Evolutionary conservation across 2,888 invertebrate species (phyloP).

Genomic region (Labia minor): DNA sequence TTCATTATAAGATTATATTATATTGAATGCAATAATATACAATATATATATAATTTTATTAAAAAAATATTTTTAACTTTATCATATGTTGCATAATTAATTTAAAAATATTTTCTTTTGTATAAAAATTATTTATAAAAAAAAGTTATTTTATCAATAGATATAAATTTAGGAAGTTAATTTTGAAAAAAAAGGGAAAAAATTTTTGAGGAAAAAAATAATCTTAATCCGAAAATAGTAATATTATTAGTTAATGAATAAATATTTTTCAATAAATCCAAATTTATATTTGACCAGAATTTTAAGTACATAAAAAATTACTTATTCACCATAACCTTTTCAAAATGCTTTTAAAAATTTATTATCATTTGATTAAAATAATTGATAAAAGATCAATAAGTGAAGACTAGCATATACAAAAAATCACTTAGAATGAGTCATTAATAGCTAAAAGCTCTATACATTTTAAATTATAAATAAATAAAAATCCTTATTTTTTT

Average conservation of each 20-base stretch:
- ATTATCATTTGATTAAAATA: slow-evolving; percentile 13
- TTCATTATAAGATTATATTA: too few species aligned
- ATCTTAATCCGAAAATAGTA: slow-evolving; percentile 8
- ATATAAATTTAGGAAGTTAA: too few species aligned
- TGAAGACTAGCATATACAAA: not conserved
- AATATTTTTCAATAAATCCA: slow-evolving; percentile 22
- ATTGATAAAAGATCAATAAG: not conserved
- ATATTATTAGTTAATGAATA: slow-evolving; percentile 19
- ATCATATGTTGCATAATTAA: too few species aligned
- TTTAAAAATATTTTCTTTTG: too few species aligned
- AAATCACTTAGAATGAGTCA: slow-evolving; percentile 2
- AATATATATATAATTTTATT: too few species aligned
- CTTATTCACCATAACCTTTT: not conserved
- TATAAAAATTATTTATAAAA: too few species aligned
- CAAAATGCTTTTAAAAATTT: not conserved
- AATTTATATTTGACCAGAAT: slow-evolving; percentile 26
- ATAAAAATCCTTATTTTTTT: not conserved
- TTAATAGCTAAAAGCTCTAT: not conserved
- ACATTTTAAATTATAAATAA: not conserved
- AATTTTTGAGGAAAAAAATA: too few species aligned
- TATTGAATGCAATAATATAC: too few species aligned
- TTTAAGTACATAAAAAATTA: slow-evolving; percentile 26
- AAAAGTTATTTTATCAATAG: too few species aligned
- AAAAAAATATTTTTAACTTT: too few species aligned
- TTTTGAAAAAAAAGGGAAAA: too few species aligned